Percentiles rank a stretch among this genome's conserved stretches.
phyloP scores from a whole-genome alignment of 2,797 vertebrate genomes.

The Tarsius wallacei region DNA sequence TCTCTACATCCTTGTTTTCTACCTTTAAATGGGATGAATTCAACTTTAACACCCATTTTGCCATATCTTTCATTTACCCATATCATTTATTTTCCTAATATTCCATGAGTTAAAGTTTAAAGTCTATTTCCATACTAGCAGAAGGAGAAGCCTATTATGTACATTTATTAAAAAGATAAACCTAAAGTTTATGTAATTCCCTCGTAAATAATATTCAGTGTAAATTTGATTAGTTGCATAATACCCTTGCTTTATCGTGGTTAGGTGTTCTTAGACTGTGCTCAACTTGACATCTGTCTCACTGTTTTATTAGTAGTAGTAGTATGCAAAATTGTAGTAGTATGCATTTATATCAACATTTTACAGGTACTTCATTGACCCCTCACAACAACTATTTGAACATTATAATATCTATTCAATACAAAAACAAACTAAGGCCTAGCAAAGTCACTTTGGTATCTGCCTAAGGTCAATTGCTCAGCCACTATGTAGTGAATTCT shows the following conservation, averaged over 20 bases:
- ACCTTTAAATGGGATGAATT: constrained; percentile 9
- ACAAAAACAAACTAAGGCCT: not conserved
- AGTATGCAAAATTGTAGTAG: not conserved
- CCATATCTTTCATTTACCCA: not conserved
- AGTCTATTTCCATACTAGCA: not conserved
- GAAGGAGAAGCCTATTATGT: not conserved
- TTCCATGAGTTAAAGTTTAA: not conserved
- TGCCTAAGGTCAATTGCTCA: not conserved
- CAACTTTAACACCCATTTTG: not conserved
- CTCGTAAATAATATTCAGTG: not conserved
- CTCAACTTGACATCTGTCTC: not conserved
- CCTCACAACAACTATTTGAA: not conserved
- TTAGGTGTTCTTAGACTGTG: not conserved
- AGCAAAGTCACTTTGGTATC: not conserved
- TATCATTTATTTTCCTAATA: constrained; percentile 6
- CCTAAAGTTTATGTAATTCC: not conserved
- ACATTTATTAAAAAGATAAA: constrained; percentile 37
- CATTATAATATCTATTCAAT: not conserved
- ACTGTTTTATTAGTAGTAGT: not conserved
- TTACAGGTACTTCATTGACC: not conserved
- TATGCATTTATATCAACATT: not conserved
- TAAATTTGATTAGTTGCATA: not conserved
- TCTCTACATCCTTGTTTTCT: constrained; percentile 1
- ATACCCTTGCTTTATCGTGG: not conserved
- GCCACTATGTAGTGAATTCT: not conserved